Conservation (phyloP, 2,797 vertebrate genomes). For the Thamnophis elegans region DNA sequence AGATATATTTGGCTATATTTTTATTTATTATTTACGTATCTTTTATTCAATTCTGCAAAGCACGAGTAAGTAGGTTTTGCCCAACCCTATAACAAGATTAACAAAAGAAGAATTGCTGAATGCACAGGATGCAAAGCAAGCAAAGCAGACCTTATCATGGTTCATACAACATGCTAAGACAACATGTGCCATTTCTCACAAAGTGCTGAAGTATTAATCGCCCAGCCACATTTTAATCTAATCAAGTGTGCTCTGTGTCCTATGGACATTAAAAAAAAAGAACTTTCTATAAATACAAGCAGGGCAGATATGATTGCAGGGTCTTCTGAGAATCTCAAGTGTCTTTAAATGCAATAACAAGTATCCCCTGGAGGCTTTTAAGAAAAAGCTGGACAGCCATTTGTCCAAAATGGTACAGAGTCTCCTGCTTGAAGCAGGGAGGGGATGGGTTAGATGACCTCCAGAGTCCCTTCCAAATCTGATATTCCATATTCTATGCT, state of each 20-base stretch:
- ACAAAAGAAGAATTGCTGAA: background rate
- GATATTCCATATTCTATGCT: background rate
- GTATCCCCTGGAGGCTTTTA: background rate
- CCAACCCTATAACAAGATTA: background rate
- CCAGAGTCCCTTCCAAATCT: background rate
- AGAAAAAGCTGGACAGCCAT: background rate
- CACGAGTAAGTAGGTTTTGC: background rate
- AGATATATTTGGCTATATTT: background rate
- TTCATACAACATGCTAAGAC: background rate
- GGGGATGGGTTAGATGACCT: background rate
- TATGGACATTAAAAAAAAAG: background rate
- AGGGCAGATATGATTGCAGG: too few species aligned
- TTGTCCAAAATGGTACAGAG: background rate
- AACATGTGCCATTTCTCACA: background rate
- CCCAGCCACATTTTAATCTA: background rate
- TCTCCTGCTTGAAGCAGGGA: background rate
- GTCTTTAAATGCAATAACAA: background rate
- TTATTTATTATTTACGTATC: background rate
- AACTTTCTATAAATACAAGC: background rate
- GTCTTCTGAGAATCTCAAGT: background rate
- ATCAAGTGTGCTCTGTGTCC: background rate
- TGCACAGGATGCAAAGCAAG: background rate
- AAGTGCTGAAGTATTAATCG: background rate
- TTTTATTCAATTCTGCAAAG: background rate
- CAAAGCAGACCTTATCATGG: background rate